Conservation (phyloP, 92 coral and sea anemone species). For the Virgularia gustaviana region DNA sequence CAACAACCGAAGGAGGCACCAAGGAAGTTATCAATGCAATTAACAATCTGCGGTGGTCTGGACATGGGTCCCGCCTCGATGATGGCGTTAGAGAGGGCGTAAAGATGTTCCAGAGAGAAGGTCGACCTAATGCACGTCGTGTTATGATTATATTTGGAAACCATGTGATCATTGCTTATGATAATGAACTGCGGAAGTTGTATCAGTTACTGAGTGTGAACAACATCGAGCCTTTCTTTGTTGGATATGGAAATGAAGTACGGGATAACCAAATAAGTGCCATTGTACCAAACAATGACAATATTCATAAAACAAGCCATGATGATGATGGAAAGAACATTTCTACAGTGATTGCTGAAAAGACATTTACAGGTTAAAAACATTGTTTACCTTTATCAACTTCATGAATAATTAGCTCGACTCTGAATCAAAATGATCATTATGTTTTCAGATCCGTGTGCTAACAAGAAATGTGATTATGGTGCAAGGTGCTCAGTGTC, state of each 20-base stretch:
- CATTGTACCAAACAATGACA: not conserved
- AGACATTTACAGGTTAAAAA: conserved; percentile 14
- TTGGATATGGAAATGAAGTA: conserved; percentile 18
- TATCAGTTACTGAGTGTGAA: not conserved
- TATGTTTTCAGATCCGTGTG: conserved; percentile 80
- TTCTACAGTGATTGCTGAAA: not conserved
- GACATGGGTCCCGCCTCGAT: conserved; percentile 80
- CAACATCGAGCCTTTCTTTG: conserved; percentile 5
- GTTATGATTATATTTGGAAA: conserved; percentile 13
- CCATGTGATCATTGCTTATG: not conserved
- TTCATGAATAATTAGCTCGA: not conserved
- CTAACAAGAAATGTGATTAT: conserved; percentile 57
- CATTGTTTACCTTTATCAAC: not conserved
- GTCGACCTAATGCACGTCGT: conserved; percentile 23
- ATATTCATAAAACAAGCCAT: not conserved
- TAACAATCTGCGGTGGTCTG: conserved; percentile 62
- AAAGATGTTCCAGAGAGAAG: conserved; percentile 43
- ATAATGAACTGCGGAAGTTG: conserved; percentile 1
- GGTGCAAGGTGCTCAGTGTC: conserved; percentile 60
- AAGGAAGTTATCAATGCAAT: conserved; percentile 32
- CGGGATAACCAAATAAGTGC: not conserved
- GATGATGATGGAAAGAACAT: conserved; percentile 14
- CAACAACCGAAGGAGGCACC: not conserved
- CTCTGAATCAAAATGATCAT: not conserved
- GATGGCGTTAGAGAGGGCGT: conserved; percentile 68